phyloP scores from a whole-genome alignment of 2,797 vertebrate species.

The Choloepus didactylus region DNA sequence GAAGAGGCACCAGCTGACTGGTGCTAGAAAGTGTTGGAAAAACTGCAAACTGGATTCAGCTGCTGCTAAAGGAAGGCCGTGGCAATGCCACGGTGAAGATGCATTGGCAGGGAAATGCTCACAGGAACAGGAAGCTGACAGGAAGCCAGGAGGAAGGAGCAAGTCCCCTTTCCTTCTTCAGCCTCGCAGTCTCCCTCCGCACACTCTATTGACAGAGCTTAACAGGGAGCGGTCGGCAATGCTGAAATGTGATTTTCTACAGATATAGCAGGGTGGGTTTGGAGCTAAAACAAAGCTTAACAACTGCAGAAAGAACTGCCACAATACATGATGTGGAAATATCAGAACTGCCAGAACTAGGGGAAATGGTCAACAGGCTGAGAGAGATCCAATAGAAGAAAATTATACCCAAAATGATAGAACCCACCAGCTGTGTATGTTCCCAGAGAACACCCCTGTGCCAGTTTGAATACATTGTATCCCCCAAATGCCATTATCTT shows the following conservation, averaged over 20 bases:
- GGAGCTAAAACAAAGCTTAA: neutral
- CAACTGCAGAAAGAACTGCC: neutral
- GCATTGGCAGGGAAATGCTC: neutral
- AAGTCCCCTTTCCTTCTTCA: neutral
- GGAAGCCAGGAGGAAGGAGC: neutral
- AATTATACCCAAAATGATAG: neutral
- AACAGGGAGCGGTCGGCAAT: neutral
- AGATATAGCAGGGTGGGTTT: neutral
- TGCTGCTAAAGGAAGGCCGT: neutral
- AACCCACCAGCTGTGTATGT: neutral
- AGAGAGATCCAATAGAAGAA: neutral
- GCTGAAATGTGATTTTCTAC: neutral
- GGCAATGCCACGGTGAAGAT: neutral
- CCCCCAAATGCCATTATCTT: no score
- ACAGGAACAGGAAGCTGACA: neutral
- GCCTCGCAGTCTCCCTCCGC: neutral
- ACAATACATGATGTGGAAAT: neutral
- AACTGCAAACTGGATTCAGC: neutral
- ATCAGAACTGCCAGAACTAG: neutral
- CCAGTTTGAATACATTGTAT: no score
- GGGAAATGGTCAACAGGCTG: neutral
- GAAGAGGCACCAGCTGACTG: neutral
- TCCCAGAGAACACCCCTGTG: neutral
- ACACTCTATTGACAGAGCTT: neutral
- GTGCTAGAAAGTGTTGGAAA: neutral